phyloP scores from a whole-genome alignment of 2,113 vertebrate genomes.

The Eupsittula cactorum region DNA sequence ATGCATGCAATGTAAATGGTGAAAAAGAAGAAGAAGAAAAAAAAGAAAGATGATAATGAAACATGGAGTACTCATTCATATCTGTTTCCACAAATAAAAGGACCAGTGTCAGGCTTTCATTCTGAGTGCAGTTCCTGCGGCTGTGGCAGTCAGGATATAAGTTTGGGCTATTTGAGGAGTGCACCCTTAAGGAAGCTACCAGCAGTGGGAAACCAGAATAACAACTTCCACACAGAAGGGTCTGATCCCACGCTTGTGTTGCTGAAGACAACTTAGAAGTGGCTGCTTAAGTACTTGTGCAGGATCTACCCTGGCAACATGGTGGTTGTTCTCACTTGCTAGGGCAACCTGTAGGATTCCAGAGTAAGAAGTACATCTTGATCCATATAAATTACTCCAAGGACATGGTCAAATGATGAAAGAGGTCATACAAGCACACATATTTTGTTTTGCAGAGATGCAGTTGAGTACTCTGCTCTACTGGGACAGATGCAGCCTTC shows the following conservation, averaged over 20 bases:
- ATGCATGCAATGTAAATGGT: slow-evolving; percentile 67
- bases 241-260: neutral
- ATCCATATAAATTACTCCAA: neutral
- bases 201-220: neutral
- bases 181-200: neutral
- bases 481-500: accelerated
- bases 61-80: neutral
- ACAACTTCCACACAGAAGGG: neutral
- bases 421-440: neutral
- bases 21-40: neutral
- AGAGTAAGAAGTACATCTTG: neutral
- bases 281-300: accelerated
- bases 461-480: neutral
- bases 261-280: neutral
- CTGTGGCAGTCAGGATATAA: neutral
- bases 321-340: neutral
- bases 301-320: neutral
- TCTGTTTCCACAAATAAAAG: slow-evolving; percentile 37
- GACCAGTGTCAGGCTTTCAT: neutral
- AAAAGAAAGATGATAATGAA: slow-evolving; percentile 37
- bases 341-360: neutral
- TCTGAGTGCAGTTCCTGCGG: neutral
- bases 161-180: neutral
- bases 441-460: accelerated
- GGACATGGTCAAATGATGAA: neutral